Evolutionary conservation across 53 echinoderm and acorn worm species (phyloP).

Genomic region (Arbacia lixula): DNA sequence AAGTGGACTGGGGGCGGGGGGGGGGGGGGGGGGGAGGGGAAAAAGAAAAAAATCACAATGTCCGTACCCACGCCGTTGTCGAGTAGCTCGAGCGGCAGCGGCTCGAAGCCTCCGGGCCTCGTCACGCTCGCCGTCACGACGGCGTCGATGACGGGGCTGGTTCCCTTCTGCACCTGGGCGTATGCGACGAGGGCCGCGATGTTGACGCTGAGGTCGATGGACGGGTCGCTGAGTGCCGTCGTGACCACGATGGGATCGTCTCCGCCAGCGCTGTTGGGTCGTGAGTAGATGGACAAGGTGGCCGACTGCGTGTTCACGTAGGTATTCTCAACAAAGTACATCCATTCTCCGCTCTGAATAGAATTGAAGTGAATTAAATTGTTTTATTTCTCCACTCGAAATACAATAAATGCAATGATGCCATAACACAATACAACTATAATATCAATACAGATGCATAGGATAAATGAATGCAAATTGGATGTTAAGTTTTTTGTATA

Average conservation of each 20-base stretch:
- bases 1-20: too few relatives aligned
- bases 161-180: constrained; percentile 63
- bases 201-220: constrained; percentile 25
- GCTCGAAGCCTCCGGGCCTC: constrained; percentile 37
- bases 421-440: too few relatives aligned
- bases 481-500: too few relatives aligned
- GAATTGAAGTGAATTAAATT: not conserved
- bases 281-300: constrained; percentile 6
- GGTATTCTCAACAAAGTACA: not conserved
- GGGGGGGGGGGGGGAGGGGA: too few relatives aligned
- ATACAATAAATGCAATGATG: too few relatives aligned
- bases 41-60: too few relatives aligned
- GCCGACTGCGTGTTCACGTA: not conserved
- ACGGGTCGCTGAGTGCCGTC: constrained; percentile 60
- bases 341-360: constrained; percentile 14
- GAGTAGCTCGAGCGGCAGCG: too few relatives aligned
- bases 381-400: too few relatives aligned
- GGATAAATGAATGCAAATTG: too few relatives aligned
- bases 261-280: not conserved
- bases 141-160: constrained; percentile 64
- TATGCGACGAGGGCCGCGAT: constrained; percentile 48
- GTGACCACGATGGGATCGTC: constrained; percentile 24
- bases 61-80: constrained; percentile 43
- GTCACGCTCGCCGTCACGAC: constrained; percentile 58
- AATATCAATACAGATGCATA: too few relatives aligned